Base-by-base conservation (phyloP, 2,888 invertebrate genomes). In the Prosopocoilus inquinatus region DNA sequence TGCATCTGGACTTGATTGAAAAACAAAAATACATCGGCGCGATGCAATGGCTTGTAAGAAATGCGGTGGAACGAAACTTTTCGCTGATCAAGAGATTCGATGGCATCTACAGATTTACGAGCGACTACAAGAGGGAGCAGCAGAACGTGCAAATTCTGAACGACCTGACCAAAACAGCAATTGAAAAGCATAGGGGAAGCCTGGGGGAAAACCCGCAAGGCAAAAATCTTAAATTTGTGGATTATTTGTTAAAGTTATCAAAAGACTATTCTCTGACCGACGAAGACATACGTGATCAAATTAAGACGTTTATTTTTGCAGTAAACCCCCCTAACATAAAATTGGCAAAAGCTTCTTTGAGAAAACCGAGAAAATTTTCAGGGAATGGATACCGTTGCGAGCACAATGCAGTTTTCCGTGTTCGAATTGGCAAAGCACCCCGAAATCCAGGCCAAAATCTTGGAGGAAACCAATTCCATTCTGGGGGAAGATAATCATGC, bases 31-130 rank as follows among this genome's bases (percentile, higher is more conserved):
- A 28, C 20, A 28, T 28, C 20, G 20, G 20, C 20, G 20, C 20
- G 7, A 5, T 28, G 7, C 20, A 28, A 1, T 28, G 20, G 20
- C 20, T 28, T 28, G 20, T 28, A 28, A 7, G 7, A 28, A 28
- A 28, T 1, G 20, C 20, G 1, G 59, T 64, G 38, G 49, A 41
- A 9, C 50, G 64, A 15, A 53, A 46, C 16, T 64, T 60, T 35
- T 64, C 64, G 8, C 45, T 60, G 32, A 53, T 52, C 11, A 60
- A 59, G 49, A 55, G 57, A 28, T 47, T 53, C 46, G 55, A 62
- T 33, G 47, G 55, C 15, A 48, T 60, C n/a, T 64, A 59, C 36
- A 50, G 52, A 47, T 55, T 61, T 15, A 62, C 59, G 7, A 15
- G 39, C 4, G 64, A 64, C 33, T 60, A 59, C 50, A 52, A 50